Evolutionary conservation across 2,888 invertebrate genomes (phyloP).

Genomic region (Drosophila colorata): DNA sequence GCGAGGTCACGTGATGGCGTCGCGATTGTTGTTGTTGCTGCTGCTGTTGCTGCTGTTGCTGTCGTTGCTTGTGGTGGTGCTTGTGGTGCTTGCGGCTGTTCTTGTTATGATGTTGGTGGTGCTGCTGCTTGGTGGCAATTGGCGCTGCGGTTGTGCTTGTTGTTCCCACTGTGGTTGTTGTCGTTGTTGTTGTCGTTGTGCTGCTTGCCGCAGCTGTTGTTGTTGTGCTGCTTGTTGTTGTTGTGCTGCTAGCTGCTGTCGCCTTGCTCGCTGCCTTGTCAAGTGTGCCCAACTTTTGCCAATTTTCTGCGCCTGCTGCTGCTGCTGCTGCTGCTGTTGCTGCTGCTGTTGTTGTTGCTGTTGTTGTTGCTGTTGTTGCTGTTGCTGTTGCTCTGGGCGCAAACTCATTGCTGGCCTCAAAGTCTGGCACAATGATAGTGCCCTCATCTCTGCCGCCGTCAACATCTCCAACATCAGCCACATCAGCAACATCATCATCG

Average conservation of each 20-base stretch:
- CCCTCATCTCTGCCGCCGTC: slow-evolving; percentile 30
- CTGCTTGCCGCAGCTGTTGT: slow-evolving; percentile 20
- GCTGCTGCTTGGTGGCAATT: slow-evolving; percentile 37
- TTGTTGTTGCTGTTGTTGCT: slow-evolving; percentile 20
- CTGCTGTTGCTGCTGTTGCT: slow-evolving; percentile 47
- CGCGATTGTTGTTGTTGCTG: slow-evolving; percentile 49
- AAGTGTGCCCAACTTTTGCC: slow-evolving; percentile 69
- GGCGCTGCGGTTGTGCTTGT: slow-evolving; percentile 26
- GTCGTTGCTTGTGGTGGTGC: slow-evolving; percentile 48
- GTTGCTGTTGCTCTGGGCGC: slow-evolving; percentile 39
- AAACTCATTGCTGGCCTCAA: slow-evolving; percentile 58
- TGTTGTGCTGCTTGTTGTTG: slow-evolving; percentile 31
- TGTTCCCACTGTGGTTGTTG: slow-evolving; percentile 18
- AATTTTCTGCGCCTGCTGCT: slow-evolving; percentile 50
- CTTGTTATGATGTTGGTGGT: slow-evolving; percentile 36
- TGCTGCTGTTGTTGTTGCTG: too few species aligned
- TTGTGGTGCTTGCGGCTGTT: slow-evolving; percentile 42
- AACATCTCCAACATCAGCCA: slow-evolving; percentile 22
- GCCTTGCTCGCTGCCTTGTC: slow-evolving; percentile 55
- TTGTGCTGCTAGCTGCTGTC: slow-evolving; percentile 18
- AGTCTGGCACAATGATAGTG: slow-evolving; percentile 56
- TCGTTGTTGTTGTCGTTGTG: slow-evolving; percentile 29
- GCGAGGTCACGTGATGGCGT: slow-evolving; percentile 62
- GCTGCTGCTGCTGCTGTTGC: slow-evolving; percentile 46
- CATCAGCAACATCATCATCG: slow-evolving; percentile 36